These are phyloP conservation scores for Chloropsis cyanopogon DNA, from an alignment of 2,113 vertebrate species.

Conservation along the genomic window DNA sequence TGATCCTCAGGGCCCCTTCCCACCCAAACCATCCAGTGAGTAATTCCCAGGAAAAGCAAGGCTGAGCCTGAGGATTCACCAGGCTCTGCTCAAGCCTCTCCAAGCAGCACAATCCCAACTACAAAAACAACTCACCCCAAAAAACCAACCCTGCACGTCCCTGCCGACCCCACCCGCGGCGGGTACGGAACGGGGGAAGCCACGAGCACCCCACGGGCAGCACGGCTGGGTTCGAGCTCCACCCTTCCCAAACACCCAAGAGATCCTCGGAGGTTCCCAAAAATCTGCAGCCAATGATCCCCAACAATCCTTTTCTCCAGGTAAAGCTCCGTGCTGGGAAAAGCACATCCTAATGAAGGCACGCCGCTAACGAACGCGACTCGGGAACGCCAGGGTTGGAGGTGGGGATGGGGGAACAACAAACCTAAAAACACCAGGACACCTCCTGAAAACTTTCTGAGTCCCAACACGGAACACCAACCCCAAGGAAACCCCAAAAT, in stretches of 20 bases:
- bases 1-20: neutral
- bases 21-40: neutral
- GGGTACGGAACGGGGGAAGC: rapidly evolving
- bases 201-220: rapidly evolving
- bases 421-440: neutral
- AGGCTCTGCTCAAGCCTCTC: rapidly evolving
- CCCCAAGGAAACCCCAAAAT: neutral
- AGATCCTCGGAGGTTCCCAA: rapidly evolving
- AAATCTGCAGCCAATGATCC: neutral
- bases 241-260: neutral
- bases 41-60: neutral
- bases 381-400: rapidly evolving
- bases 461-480: rapidly evolving
- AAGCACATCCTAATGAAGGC: rapidly evolving
- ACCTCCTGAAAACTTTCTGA: neutral
- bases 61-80: rapidly evolving
- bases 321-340: rapidly evolving
- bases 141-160: rapidly evolving
- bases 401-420: neutral
- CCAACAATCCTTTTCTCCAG: neutral
- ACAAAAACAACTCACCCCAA: neutral
- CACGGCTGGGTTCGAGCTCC: rapidly evolving
- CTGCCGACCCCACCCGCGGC: rapidly evolving
- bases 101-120: neutral
- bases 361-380: rapidly evolving